Base-by-base conservation (phyloP, 2,797 vertebrate genomes). In the Leucoraja ocellata region DNA sequence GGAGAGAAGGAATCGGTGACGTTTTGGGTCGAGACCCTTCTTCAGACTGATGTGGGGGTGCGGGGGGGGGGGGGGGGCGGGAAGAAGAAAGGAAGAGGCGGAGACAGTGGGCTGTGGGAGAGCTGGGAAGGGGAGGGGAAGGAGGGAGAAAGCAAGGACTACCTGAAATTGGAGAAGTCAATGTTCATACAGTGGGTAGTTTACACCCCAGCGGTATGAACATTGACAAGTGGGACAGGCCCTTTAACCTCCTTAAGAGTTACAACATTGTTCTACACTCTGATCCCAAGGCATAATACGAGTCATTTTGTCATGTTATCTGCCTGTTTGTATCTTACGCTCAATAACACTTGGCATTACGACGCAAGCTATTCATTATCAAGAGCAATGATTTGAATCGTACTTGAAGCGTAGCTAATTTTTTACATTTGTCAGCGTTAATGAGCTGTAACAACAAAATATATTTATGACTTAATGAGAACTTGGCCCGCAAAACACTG, bases 371-470 rank as follows among this genome's bases (percentile, higher is more conserved):
- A 61, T 25, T 84, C 54, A 84, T 61, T 61, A 58, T 10, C 28
- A 61, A 84, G 23, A 28, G 23, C 54, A 84, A 61, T 84, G 81
- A 61, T n/a, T 61, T 84, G 81, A 84, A 79, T 79, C 78, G 39
- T 4, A 4, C 32, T 39, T 79, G 78, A 79, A 61, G 81, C 81
- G 14, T 25, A 84, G 23, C 54, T 61, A 28, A 61, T 84, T 84
- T 61, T 74, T 84, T 61, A 28, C 25, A 14, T 84, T 84, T 84
- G 23, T 11, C 54, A 84, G 81, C 54, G 13, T 83, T 83, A 83
- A 83, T 84, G 54, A 84, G 46, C 54, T 84, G 54, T 84, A 28
- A 28, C 81, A 84, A 84, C 25, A 61, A 84, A 84, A 84, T 61
- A 28, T 7, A n/a, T 58, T 61, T 78, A 78, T 13, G 46, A 28